A percentile compares a stretch with the other conserved stretches of the same genome.
phyloP scores from a whole-genome alignment of 2,113 vertebrate species.

The Scatophagus argus region DNA sequence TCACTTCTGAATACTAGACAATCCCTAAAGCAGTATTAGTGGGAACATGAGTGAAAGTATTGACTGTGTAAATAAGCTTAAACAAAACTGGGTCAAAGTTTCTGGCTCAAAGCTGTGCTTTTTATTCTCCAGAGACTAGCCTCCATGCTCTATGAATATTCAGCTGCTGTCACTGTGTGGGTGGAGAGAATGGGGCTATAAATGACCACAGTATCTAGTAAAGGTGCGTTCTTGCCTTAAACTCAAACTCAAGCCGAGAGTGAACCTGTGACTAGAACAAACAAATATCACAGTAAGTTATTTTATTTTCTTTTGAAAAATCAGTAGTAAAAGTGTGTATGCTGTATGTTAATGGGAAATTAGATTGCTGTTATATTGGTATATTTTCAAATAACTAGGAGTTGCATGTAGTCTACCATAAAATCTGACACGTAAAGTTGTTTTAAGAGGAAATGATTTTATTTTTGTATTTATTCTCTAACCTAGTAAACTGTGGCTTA shows the following conservation, averaged over 20 bases:
- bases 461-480: no score
- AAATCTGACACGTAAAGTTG: background rate
- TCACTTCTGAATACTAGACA: background rate
- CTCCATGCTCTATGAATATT: slow-evolving; percentile 54
- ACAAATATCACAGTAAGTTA: slow-evolving; percentile 47
- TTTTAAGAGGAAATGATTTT: background rate
- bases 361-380: background rate
- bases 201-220: slow-evolving; percentile 7
- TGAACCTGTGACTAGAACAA: background rate
- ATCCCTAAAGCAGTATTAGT: background rate
- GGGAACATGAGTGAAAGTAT: background rate
- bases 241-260: background rate
- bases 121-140: background rate
- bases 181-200: slow-evolving; percentile 57
- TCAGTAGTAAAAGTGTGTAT: background rate
- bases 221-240: background rate
- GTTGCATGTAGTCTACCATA: background rate
- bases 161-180: slow-evolving; percentile 34
- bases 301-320: background rate
- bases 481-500: no score
- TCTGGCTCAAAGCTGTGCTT: background rate
- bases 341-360: background rate
- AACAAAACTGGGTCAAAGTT: slow-evolving; percentile 55
- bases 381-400: background rate
- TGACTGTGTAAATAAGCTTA: background rate